Evolutionary conservation across 2,888 invertebrate genomes (phyloP).

Genomic region (Hedychridium roseum): DNA sequence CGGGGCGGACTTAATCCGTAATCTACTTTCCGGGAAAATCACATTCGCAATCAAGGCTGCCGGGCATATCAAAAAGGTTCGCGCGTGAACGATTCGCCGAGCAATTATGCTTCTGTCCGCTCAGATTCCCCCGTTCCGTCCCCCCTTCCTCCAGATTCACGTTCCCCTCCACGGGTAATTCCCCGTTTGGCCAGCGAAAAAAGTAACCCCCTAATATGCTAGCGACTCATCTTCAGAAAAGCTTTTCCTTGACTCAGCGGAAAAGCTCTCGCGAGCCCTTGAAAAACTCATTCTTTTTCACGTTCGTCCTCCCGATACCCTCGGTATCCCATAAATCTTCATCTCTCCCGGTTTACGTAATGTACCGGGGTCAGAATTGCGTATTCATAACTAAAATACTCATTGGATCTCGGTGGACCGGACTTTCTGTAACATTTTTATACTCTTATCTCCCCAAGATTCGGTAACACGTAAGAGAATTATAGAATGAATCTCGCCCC

Average conservation of each 20-base stretch:
- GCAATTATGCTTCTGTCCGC: conserved; percentile 48
- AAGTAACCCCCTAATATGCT: conserved; percentile 13
- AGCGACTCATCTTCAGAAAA: not conserved
- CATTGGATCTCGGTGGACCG: no score
- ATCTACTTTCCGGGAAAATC: conserved; percentile 55
- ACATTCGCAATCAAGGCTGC: conserved; percentile 54
- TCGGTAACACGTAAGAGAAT: no score
- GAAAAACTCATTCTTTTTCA: no score
- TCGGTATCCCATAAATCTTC: no score
- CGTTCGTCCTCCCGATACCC: conserved; percentile 2
- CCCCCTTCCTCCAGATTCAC: conserved; percentile 10
- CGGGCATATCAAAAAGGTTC: conserved; percentile 54
- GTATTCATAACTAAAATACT: no score
- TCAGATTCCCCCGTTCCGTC: conserved; percentile 15
- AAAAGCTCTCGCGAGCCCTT: conserved; percentile 15
- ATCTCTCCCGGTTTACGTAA: no score
- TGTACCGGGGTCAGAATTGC: no score
- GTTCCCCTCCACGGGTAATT: conserved; percentile 17
- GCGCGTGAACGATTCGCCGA: conserved; percentile 50
- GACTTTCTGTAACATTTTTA: no score
- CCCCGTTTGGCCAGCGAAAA: conserved; percentile 2
- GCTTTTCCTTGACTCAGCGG: conserved; percentile 26
- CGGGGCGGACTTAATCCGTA: conserved; percentile 49
- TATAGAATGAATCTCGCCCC: no score
- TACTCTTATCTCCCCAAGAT: no score